Conservation (phyloP, 2,113 vertebrate genomes). For the Microtus richardsoni region DNA sequence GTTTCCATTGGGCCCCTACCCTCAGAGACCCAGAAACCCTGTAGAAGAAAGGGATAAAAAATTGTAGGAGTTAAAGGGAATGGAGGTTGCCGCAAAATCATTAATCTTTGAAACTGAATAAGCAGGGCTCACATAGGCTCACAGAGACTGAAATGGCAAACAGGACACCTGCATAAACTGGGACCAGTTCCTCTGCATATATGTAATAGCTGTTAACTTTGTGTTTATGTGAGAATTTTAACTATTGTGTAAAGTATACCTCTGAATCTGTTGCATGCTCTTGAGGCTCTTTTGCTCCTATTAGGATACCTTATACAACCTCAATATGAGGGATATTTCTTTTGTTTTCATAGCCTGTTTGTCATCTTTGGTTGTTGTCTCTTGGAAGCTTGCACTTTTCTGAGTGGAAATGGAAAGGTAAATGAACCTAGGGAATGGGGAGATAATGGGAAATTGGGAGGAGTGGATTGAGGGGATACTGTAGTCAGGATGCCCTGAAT, state of each 20-base stretch:
- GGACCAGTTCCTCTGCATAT: neutral
- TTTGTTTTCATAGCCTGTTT: neutral
- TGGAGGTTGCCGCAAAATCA: neutral
- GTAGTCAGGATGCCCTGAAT: neutral
- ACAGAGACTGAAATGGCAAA: neutral
- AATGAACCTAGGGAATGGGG: neutral
- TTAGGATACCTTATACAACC: neutral
- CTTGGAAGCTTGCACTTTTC: neutral
- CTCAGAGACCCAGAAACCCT: neutral
- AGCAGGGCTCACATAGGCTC: neutral
- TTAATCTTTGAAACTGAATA: too few relatives aligned
- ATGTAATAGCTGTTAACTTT: neutral
- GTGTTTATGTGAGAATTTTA: neutral
- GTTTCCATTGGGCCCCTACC: neutral
- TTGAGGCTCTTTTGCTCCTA: neutral
- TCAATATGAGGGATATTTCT: neutral
- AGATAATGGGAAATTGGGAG: neutral
- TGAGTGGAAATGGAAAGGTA: neutral
- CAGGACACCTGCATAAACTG: accelerated
- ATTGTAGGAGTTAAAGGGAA: too few relatives aligned
- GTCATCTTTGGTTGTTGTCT: neutral
- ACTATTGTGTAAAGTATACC: neutral
- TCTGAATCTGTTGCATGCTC: neutral
- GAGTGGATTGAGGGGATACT: neutral
- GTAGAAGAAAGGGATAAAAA: neutral